Evolutionary conservation across 2,797 vertebrate genomes (phyloP), one percentile per base, ranked within the genome.

Genomic region (Neopelma chrysocephalum): DNA sequence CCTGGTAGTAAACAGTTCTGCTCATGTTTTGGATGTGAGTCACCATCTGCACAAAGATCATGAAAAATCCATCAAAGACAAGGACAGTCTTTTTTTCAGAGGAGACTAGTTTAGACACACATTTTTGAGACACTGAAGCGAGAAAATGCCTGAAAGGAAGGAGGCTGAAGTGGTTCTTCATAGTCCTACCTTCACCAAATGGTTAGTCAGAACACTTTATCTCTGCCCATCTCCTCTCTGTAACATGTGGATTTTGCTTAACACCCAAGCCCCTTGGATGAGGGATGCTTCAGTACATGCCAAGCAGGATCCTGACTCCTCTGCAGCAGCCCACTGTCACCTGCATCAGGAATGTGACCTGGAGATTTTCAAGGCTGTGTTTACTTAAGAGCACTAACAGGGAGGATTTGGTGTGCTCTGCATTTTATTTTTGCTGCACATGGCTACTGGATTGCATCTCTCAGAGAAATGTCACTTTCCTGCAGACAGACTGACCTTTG

Each of bases 21-120:
- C 66, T 91, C 61, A 31, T 72, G 70, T 58, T 93, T 88, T 76
- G 86, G 93, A 88, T 77, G 27, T 29, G 81, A 92, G 62, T 89
- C 50, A 72, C 66, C 62, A 58, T 85, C 45, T 43, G 70, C 79
- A 89, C 64, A 83, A 80, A 78, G 54, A 64, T 94, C 80, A 68
- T 82, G 83, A 92, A 95, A 96, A 96, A 86, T 72, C 2, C 0
- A 84, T 85, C 69, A 81, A 83, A 90, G 64, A 31, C 51, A 79
- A 58, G 26, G 69, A 60, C 22, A 40, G 60, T 5, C 50, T 51
- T 60, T 51, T 61, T 47, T 82, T 40, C 6, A 3, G 51, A 92
- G 79, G 51, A 72, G 31, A 27, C n/a, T 7, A 2, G 61, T 65
- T 50, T 78, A 88, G 50, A 42, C 4, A 25, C 11, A 57, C 5